Evolutionary conservation across 2,113 vertebrate species (phyloP).

Genomic region (Puntigrus tetrazona): DNA sequence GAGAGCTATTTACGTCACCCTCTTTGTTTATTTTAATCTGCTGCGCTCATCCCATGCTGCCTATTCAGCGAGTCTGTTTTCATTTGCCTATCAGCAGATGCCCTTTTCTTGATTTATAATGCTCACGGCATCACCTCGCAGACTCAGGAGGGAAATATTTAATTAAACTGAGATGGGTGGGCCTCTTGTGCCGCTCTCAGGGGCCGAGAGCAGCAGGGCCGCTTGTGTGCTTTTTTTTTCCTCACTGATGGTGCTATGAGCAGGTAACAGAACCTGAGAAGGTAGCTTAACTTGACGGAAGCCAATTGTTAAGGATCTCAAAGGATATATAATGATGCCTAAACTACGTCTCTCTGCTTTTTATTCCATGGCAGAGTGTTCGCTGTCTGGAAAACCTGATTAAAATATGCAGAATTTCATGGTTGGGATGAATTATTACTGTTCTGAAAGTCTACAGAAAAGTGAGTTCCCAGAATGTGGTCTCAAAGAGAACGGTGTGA

Average conservation of each 20-base stretch:
- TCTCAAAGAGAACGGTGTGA: slow-evolving; percentile 11
- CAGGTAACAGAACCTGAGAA: slow-evolving; percentile 20
- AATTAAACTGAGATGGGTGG: slow-evolving; percentile 52
- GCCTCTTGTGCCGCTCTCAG: slow-evolving; percentile 30
- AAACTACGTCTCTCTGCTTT: neutral
- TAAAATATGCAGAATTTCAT: slow-evolving; percentile 31
- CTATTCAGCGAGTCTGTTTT: slow-evolving; percentile 40
- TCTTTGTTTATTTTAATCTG: slow-evolving; percentile 58
- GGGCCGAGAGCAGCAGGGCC: neutral
- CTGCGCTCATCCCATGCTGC: slow-evolving; percentile 25
- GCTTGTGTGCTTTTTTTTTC: neutral
- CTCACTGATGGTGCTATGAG: neutral
- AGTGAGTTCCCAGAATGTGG: slow-evolving; percentile 31
- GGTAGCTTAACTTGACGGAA: neutral
- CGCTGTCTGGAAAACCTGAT: slow-evolving; percentile 12
- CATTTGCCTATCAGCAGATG: slow-evolving; percentile 55
- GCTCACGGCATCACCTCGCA: slow-evolving; percentile 39
- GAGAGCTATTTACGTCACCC: slow-evolving; percentile 37
- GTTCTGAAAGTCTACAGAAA: slow-evolving; percentile 13
- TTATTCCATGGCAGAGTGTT: neutral
- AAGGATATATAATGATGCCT: slow-evolving; percentile 5
- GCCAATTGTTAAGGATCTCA: neutral
- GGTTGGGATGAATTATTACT: slow-evolving; percentile 30
- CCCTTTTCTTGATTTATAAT: slow-evolving; percentile 60
- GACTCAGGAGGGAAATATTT: slow-evolving; percentile 47